Percentiles rank a stretch among this genome's conserved stretches.
phyloP scores from a whole-genome alignment of 2,888 invertebrate genomes.

The Diogma glabrata region DNA sequence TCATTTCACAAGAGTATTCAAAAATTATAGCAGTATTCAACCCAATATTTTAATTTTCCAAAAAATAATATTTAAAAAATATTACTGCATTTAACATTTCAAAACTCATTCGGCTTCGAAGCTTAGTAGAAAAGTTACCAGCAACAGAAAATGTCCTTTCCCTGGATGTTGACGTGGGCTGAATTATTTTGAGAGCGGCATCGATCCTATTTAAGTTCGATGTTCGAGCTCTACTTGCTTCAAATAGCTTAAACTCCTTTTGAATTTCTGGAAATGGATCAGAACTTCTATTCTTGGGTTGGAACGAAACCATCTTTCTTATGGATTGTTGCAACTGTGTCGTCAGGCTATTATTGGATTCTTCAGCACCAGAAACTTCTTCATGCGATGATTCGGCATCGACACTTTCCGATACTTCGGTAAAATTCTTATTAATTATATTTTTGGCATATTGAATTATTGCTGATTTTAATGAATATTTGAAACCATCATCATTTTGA shows the following conservation, averaged over 20 bases:
- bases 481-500: not conserved
- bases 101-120: not conserved
- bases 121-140: not conserved
- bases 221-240: not conserved
- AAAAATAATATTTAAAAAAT: too few relatives aligned
- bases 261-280: not conserved
- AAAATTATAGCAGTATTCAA: too few relatives aligned
- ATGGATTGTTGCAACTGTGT: too few relatives aligned
- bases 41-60: too few relatives aligned
- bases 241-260: not conserved
- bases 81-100: too few relatives aligned
- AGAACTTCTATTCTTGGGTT: too few relatives aligned
- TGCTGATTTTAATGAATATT: not conserved
- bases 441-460: constrained; percentile 1
- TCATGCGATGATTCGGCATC: not conserved
- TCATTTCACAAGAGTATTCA: too few relatives aligned
- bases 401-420: not conserved
- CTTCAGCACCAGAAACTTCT: not conserved
- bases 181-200: not conserved
- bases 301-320: too few relatives aligned
- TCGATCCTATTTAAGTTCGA: not conserved
- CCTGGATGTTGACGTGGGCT: not conserved
- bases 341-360: not conserved
- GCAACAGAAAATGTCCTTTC: not conserved
- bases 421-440: not conserved